Evolutionary conservation across 2,797 vertebrate genomes (phyloP).

Genomic region (Clarias pachynema): DNA sequence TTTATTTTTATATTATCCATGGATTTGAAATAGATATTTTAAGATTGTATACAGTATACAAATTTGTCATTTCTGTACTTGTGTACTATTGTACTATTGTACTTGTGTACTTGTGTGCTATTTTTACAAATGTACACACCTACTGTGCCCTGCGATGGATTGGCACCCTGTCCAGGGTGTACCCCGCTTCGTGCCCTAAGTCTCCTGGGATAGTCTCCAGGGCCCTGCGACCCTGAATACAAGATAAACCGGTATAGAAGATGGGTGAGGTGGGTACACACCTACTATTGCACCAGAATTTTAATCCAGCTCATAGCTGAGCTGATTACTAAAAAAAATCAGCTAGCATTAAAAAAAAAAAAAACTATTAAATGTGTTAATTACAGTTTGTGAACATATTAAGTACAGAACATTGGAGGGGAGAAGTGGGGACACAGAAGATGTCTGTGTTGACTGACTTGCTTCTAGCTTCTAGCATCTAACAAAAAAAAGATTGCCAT

Average conservation of each 20-base stretch:
- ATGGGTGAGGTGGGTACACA: background rate
- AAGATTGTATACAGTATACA: too few species aligned
- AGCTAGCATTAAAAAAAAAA: background rate
- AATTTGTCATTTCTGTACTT: background rate
- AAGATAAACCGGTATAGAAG: too few species aligned
- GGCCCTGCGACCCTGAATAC: too few species aligned
- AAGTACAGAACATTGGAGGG: background rate
- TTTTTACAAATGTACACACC: background rate
- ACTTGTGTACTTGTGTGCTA: background rate
- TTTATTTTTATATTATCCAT: background rate
- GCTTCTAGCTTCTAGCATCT: background rate
- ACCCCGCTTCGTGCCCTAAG: too few species aligned
- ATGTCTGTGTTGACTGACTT: background rate
- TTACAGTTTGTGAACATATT: background rate
- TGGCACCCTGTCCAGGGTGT: too few species aligned
- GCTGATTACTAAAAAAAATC: background rate
- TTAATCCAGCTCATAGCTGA: background rate
- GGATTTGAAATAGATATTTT: background rate
- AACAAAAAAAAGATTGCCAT: background rate
- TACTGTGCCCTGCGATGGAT: too few species aligned
- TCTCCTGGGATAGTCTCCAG: too few species aligned
- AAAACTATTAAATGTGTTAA: background rate
- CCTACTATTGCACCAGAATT: background rate
- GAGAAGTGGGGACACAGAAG: background rate
- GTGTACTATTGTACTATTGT: background rate